Evolutionary conservation across 2,888 invertebrate species (phyloP).

Genomic region (Hedya salicella): DNA sequence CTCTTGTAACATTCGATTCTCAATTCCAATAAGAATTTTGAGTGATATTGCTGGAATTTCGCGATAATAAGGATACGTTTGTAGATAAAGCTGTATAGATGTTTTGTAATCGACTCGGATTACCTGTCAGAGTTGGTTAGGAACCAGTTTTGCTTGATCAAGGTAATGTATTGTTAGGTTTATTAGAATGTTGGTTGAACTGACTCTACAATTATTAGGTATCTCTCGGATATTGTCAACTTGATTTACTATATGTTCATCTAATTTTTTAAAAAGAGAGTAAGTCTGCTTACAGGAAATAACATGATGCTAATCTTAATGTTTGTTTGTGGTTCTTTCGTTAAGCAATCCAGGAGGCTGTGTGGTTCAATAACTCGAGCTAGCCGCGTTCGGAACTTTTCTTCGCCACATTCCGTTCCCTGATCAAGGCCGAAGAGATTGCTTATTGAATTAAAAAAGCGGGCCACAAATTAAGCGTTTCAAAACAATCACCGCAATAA

Average conservation of each 20-base stretch:
- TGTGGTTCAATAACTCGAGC: slow-evolving; percentile 39
- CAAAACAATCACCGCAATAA: slow-evolving; percentile 54
- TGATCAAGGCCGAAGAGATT: slow-evolving; percentile 52
- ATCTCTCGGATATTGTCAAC: slow-evolving; percentile 20
- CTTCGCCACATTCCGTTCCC: slow-evolving; percentile 46
- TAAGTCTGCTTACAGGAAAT: no score
- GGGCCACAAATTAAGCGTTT: slow-evolving; percentile 49
- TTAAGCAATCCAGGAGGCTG: slow-evolving; percentile 33
- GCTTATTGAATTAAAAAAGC: slow-evolving; percentile 43
- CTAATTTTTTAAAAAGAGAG: not conserved
- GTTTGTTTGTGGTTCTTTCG: slow-evolving; percentile 10
- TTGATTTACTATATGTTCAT: not conserved
- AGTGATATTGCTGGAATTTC: slow-evolving; percentile 29
- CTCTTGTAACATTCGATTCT: slow-evolving; percentile 6
- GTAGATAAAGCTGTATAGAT: slow-evolving; percentile 31
- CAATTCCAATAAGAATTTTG: slow-evolving; percentile 38
- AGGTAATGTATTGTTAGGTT: slow-evolving; percentile 40
- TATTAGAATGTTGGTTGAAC: slow-evolving; percentile 42
- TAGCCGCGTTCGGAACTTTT: slow-evolving; percentile 45
- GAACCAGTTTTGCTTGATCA: slow-evolving; percentile 41
- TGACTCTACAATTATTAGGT: slow-evolving; percentile 22
- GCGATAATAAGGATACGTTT: slow-evolving; percentile 24
- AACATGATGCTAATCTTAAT: not conserved
- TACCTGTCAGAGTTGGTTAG: slow-evolving; percentile 40
- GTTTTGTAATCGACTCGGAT: slow-evolving; percentile 39